Percentiles rank a stretch among this genome's conserved stretches.
phyloP scores from a whole-genome alignment of 2,797 vertebrate species.

The Menidia menidia region DNA sequence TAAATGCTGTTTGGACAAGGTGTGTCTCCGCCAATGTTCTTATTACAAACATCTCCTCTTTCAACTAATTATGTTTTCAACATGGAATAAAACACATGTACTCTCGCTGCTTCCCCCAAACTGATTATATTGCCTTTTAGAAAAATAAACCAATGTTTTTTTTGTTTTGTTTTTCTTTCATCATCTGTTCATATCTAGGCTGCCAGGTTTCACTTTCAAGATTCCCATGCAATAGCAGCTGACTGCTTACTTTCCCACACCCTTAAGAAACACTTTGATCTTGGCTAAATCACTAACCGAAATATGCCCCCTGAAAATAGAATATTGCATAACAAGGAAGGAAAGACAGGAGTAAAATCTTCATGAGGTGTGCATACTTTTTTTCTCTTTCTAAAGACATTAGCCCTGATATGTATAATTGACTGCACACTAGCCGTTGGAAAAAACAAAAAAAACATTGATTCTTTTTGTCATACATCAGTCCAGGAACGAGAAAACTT shows the following conservation, averaged over 20 bases:
- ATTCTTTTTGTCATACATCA: too few species aligned
- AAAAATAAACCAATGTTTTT: conserved; percentile 38
- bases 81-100: conserved; percentile 52
- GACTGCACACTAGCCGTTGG: conserved; percentile 67
- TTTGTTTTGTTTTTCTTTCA: conserved; percentile 14
- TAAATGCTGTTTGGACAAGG: conserved; percentile 78
- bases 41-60: conserved; percentile 71
- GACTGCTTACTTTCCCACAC: conserved; percentile 52
- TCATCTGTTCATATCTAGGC: conserved; percentile 13
- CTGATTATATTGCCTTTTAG: conserved; percentile 45
- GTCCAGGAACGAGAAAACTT: too few species aligned
- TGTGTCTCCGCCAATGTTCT: conserved; percentile 68
- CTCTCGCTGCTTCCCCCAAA: conserved; percentile 50
- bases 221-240: conserved; percentile 48
- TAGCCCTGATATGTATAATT: conserved; percentile 62
- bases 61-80: conserved; percentile 72
- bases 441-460: conserved; percentile 52
- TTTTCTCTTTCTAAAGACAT: conserved; percentile 61
- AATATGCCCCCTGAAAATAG: conserved; percentile 71
- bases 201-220: conserved; percentile 51
- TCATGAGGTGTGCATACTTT: conserved; percentile 39
- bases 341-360: conserved; percentile 50
- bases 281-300: conserved; percentile 71
- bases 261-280: conserved; percentile 65
- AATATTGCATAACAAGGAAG: conserved; percentile 46